Evolutionary conservation across 2,888 invertebrate genomes (phyloP).

Genomic region (Diplazon laetatorius): DNA sequence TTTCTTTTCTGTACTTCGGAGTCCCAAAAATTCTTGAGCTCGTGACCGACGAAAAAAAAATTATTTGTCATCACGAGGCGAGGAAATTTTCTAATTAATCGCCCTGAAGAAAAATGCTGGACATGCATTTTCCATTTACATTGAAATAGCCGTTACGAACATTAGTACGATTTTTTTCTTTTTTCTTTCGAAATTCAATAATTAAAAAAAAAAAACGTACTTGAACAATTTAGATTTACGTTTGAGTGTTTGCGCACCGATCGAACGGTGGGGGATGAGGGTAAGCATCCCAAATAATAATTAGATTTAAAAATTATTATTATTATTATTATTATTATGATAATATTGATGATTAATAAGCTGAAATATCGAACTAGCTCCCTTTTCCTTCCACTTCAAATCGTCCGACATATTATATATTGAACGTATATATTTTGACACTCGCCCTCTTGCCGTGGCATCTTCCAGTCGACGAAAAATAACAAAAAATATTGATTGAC

Average conservation of each 20-base stretch:
- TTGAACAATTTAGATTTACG: constrained; percentile 30
- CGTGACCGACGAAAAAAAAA: background rate
- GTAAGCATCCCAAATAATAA: constrained; percentile 38
- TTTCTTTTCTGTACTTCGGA: background rate
- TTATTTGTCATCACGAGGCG: background rate
- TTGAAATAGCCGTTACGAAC: constrained; percentile 14
- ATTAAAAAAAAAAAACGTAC: constrained; percentile 23
- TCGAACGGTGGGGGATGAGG: constrained; percentile 37
- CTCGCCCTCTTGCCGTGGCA: constrained; percentile 43
- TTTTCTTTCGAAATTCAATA: no score
- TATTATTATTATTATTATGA: constrained; percentile 10
- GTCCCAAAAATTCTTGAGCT: constrained; percentile 3
- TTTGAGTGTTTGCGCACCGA: constrained; percentile 10
- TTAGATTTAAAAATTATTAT: background rate
- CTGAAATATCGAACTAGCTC: constrained; percentile 39
- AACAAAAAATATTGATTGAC: background rate
- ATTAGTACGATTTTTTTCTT: constrained; percentile 11
- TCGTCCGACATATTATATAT: constrained; percentile 32
- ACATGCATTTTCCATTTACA: constrained; percentile 16
- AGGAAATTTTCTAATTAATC: constrained; percentile 11
- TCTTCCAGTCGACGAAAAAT: constrained; percentile 45
- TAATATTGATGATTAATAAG: constrained; percentile 1
- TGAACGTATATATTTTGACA: constrained; percentile 50
- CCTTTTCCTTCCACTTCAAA: constrained; percentile 30
- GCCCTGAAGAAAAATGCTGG: background rate